Conservation (phyloP, 2,113 vertebrate species). For the Salvelinus alpinus region DNA sequence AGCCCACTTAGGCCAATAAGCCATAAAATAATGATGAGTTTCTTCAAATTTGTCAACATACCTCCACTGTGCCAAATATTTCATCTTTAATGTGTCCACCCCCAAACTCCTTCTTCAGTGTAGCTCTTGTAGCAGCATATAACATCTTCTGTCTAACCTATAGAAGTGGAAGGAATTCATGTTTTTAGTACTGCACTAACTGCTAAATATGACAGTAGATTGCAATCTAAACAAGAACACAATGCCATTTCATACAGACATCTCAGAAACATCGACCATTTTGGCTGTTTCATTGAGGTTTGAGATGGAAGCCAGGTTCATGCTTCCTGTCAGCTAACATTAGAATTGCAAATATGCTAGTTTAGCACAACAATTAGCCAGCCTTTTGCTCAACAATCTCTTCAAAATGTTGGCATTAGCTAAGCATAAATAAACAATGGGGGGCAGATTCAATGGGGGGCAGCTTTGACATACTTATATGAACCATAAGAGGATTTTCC, state of each 20-base stretch:
- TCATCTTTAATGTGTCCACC: slow-evolving; percentile 89
- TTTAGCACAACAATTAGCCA: slow-evolving; percentile 18
- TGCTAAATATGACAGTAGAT: neutral
- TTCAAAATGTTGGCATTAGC: neutral
- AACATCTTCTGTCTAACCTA: slow-evolving; percentile 90
- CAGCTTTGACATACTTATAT: neutral
- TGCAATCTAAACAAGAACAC: neutral
- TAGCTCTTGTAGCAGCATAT: slow-evolving; percentile 87
- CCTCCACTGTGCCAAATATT: slow-evolving; percentile 85
- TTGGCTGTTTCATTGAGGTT: neutral
- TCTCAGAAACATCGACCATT: neutral
- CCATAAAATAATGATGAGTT: neutral
- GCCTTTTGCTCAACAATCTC: neutral
- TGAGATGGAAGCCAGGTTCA: slow-evolving; percentile 1
- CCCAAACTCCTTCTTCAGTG: slow-evolving; percentile 90
- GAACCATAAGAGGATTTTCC: neutral
- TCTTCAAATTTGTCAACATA: slow-evolving; percentile 35
- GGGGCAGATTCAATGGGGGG: neutral
- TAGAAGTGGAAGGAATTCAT: slow-evolving; percentile 2
- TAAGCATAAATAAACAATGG: neutral
- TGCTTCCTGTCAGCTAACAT: slow-evolving; percentile 22
- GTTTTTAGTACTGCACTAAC: neutral
- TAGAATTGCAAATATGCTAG: slow-evolving; percentile 43
- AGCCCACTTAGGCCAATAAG: neutral
- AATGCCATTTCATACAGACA: neutral